phyloP scores from a whole-genome alignment of 2,888 invertebrate species.

The Melieria picta region DNA sequence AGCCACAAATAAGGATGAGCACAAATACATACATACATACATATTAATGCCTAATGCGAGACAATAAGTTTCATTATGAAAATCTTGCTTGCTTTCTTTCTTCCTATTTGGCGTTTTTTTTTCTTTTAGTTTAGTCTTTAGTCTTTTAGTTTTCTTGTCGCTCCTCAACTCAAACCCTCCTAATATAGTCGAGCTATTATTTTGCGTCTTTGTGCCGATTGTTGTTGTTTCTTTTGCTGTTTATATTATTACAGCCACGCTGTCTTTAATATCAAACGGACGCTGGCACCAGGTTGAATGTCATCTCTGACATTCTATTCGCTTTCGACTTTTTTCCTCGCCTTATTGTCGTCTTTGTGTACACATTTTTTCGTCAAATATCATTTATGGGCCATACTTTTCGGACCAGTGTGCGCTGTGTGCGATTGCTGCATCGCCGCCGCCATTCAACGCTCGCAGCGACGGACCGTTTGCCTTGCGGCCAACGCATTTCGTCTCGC shows the following conservation, averaged over 20 bases:
- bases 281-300: constrained; percentile 15
- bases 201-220: too few species aligned
- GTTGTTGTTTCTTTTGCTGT: background rate
- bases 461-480: too few species aligned
- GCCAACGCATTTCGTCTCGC: background rate
- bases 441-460: too few species aligned
- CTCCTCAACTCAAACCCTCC: background rate
- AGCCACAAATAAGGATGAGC: background rate
- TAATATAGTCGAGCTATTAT: background rate
- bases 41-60: constrained; percentile 13
- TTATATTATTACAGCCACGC: background rate
- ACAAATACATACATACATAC: background rate
- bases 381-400: background rate
- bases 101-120: background rate
- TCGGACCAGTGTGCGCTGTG: background rate
- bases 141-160: background rate
- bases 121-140: background rate
- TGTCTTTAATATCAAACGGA: constrained; percentile 1
- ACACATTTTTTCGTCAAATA: constrained; percentile 1
- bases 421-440: background rate
- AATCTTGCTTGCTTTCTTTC: constrained; percentile 5
- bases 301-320: constrained; percentile 19
- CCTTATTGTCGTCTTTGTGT: background rate
- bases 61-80: constrained; percentile 33
- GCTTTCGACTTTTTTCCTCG: background rate